Evolutionary conservation across 2,113 vertebrate species (phyloP).

Genomic region (Ondatra zibethicus): DNA sequence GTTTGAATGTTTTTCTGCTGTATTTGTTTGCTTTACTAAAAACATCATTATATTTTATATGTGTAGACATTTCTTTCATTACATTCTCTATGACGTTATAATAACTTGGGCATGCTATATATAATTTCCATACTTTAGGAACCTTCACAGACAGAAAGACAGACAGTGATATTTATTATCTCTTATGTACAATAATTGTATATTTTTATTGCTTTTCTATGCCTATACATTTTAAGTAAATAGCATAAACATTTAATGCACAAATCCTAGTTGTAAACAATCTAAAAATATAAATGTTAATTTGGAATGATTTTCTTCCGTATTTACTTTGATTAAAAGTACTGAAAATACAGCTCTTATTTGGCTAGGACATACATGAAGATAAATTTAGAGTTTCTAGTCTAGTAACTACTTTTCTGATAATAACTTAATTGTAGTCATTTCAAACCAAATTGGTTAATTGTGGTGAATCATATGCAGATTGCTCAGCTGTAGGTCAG

Average conservation of each 20-base stretch:
- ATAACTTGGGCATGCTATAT: background rate
- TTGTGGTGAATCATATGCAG: constrained; percentile 74
- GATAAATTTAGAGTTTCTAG: constrained; percentile 76
- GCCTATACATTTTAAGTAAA: constrained; percentile 12
- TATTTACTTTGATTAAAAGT: constrained; percentile 51
- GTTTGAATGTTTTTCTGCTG: background rate
- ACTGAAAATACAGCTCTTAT: constrained; percentile 50
- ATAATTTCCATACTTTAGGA: background rate
- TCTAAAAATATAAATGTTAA: constrained; percentile 50
- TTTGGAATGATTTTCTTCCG: constrained; percentile 55
- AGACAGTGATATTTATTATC: background rate
- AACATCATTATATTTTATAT: background rate
- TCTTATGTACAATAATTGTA: background rate
- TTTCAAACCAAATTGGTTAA: constrained; percentile 78
- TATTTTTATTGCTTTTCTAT: constrained; percentile 14
- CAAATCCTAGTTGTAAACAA: background rate
- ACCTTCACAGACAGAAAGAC: background rate
- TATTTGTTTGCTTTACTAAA: background rate
- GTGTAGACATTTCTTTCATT: background rate
- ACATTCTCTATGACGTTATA: background rate
- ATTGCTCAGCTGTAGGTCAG: constrained; percentile 74
- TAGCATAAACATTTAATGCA: background rate
- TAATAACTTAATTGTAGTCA: constrained; percentile 79
- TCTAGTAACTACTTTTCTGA: constrained; percentile 73
- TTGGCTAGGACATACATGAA: constrained; percentile 28